Percentiles rank a stretch among this genome's conserved stretches.
phyloP scores from a whole-genome alignment of 2,888 invertebrate genomes.

The Eristalis intricaria region DNA sequence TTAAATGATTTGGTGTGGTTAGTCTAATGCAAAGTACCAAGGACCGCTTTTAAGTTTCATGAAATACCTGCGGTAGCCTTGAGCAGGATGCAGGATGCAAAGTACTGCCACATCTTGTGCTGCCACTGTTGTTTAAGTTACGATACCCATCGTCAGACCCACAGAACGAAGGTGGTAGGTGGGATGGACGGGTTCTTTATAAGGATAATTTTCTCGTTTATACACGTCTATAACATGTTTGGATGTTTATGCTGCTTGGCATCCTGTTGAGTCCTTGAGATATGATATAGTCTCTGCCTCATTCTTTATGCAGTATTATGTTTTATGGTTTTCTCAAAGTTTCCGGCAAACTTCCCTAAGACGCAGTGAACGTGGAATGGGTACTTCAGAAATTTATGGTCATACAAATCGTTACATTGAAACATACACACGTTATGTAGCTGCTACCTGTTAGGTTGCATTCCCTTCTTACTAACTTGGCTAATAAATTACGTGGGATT shows the following conservation, averaged over 20 bases:
- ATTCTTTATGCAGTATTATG: constrained; percentile 52
- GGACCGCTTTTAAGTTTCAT: constrained; percentile 62
- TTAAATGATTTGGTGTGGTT: constrained; percentile 66
- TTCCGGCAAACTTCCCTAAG: constrained; percentile 9
- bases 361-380: constrained; percentile 6
- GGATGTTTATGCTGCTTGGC: constrained; percentile 56
- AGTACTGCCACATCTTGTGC: constrained; percentile 2
- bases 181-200: constrained; percentile 7
- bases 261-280: constrained; percentile 67
- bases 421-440: not conserved
- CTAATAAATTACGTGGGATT: not conserved
- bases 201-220: constrained; percentile 60
- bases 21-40: constrained; percentile 62
- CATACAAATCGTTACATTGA: constrained; percentile 43
- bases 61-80: constrained; percentile 68
- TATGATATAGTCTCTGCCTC: constrained; percentile 52
- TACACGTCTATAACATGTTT: constrained; percentile 51
- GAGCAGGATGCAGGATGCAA: constrained; percentile 31
- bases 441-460: not conserved
- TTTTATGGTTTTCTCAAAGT: constrained; percentile 61
- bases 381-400: constrained; percentile 16
- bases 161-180: not conserved
- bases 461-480: not conserved
- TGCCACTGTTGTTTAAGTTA: constrained; percentile 26
- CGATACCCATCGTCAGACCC: constrained; percentile 18